Evolutionary conservation across 53 echinoderm and acorn worm species (phyloP).

Genomic region (Henricia sp.): DNA sequence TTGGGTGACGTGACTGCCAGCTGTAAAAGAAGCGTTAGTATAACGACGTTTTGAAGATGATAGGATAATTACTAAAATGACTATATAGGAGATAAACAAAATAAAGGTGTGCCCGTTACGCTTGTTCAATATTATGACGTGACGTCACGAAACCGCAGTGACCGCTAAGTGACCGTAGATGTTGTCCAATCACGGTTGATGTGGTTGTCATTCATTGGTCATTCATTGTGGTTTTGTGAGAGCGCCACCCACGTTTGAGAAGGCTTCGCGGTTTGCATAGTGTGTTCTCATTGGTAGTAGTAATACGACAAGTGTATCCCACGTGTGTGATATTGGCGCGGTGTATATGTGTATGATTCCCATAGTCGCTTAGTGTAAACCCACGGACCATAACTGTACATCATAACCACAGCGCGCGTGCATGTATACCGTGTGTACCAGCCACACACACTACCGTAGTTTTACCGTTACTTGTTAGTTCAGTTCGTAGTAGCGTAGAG

Average conservation of each 20-base stretch:
- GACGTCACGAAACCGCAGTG: slow-evolving; percentile 40
- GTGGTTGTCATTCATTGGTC: slow-evolving; percentile 57
- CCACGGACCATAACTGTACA: slow-evolving; percentile 21
- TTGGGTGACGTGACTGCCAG: neutral
- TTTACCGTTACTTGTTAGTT: slow-evolving; percentile 42
- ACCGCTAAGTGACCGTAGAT: slow-evolving; percentile 44
- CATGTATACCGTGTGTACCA: neutral
- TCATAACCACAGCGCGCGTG: slow-evolving; percentile 12
- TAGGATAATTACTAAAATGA: too few species aligned
- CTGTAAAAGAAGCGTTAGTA: too few species aligned
- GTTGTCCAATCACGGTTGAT: slow-evolving; percentile 59
- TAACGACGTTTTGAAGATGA: too few species aligned
- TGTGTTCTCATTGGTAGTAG: neutral
- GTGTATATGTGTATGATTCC: slow-evolving; percentile 34
- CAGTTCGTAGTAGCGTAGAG: slow-evolving; percentile 70
- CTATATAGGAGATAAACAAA: too few species aligned
- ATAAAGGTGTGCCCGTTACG: slow-evolving; percentile 53
- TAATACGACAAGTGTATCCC: neutral
- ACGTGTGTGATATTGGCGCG: slow-evolving; percentile 52
- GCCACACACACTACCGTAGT: slow-evolving; percentile 23
- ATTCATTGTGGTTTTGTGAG: slow-evolving; percentile 4
- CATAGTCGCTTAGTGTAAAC: slow-evolving; percentile 40
- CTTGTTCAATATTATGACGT: slow-evolving; percentile 48
- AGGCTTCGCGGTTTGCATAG: neutral
- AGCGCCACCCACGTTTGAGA: slow-evolving; percentile 44